phyloP scores from a whole-genome alignment of 2,797 vertebrate species.

The Phalanger gymnotis region DNA sequence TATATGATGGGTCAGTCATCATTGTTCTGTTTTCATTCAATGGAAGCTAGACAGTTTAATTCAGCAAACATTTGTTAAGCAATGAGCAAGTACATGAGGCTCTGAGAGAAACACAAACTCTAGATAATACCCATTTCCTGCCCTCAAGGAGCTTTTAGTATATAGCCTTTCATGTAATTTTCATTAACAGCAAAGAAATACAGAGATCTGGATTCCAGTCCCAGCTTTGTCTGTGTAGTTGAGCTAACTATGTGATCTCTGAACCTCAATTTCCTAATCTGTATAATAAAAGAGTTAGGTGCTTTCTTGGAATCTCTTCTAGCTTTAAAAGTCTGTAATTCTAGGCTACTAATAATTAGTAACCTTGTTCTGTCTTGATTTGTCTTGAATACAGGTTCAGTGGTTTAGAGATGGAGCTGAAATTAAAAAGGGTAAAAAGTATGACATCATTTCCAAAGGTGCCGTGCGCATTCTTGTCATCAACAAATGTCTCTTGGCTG shows the following conservation, averaged over 20 bases:
- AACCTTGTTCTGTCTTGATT: conserved; percentile 26
- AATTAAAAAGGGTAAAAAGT: conserved; percentile 98
- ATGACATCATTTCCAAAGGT: conserved; percentile 94
- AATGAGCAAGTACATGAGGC: not conserved
- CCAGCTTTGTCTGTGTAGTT: not conserved
- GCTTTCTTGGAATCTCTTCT: not conserved
- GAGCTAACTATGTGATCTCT: not conserved
- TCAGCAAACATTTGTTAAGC: not conserved
- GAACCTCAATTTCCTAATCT: conserved; percentile 15
- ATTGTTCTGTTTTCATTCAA: conserved; percentile 14
- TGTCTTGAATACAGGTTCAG: conserved; percentile 87
- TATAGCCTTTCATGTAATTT: not conserved
- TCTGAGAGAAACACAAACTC: not conserved
- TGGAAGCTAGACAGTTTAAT: not conserved
- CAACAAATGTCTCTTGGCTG: conserved; percentile 94
- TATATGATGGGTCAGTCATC: conserved; percentile 23
- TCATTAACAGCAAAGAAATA: not conserved
- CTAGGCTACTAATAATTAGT: conserved; percentile 42
- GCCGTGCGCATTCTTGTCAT: conserved; percentile 92
- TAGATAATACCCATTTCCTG: not conserved
- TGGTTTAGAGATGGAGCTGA: conserved; percentile 98
- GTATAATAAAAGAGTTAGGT: conserved; percentile 18
- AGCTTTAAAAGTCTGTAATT: not conserved
- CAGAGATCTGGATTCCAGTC: not conserved
- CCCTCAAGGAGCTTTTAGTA: not conserved